Percentiles rank a stretch among this genome's conserved stretches.
Conservation (phyloP, 1,140 invertebrate species). For the Sinonovacula constricta region DNA sequence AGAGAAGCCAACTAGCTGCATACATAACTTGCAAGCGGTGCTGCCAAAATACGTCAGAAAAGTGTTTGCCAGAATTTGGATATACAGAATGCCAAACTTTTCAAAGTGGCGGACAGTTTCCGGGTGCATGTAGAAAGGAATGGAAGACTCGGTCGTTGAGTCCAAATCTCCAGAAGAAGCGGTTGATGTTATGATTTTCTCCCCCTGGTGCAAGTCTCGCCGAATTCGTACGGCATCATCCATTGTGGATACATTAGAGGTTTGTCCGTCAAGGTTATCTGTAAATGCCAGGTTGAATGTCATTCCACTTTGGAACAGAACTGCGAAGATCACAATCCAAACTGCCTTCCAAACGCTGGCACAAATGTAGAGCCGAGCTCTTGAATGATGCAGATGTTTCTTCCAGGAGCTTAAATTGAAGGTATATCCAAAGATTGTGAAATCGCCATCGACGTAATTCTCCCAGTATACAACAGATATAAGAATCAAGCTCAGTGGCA, state of each 20-base stretch:
- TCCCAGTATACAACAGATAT: conserved; percentile 98
- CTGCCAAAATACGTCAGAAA: conserved; percentile 69
- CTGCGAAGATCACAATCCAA: conserved; percentile 69
- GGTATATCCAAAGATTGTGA: conserved; percentile 56
- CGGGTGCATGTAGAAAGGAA: background rate
- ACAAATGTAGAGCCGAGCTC: conserved; percentile 68
- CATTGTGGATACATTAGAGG: background rate
- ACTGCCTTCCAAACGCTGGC: conserved; percentile 69
- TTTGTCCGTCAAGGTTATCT: background rate
- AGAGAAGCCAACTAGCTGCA: conserved; percentile 74
- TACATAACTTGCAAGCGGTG: conserved; percentile 75
- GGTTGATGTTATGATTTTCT: conserved; percentile 1
- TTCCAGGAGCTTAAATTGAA: conserved; percentile 64
- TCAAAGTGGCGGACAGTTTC: conserved; percentile 56
- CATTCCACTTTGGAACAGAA: conserved; percentile 61
- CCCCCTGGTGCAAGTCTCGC: no score
- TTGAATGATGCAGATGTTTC: conserved; percentile 57
- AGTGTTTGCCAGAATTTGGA: conserved; percentile 55
- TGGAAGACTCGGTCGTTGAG: background rate
- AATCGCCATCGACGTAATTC: conserved; percentile 90
- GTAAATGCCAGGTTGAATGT: conserved; percentile 63
- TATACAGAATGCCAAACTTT: conserved; percentile 63
- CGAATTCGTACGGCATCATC: no score
- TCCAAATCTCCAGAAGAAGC: background rate
- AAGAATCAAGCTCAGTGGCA: conserved; percentile 89